Conservation (phyloP, 2,113 vertebrate genomes). For the Panthera leo region DNA sequence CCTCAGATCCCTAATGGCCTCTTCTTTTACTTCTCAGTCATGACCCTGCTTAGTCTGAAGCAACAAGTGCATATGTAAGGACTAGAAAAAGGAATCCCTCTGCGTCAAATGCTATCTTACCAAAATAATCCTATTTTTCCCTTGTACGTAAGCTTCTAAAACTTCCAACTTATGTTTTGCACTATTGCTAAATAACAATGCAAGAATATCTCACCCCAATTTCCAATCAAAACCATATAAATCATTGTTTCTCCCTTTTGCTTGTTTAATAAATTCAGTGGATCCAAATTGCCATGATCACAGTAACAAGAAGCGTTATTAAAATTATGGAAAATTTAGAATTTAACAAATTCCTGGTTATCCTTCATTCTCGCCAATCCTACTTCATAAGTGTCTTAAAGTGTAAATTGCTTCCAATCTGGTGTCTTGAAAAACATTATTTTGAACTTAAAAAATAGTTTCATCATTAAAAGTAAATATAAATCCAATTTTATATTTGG, state of each 20-base stretch:
- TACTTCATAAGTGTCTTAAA: neutral
- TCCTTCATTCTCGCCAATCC: neutral
- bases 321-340: constrained; percentile 12
- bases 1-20: neutral
- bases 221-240: neutral
- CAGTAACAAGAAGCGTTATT: neutral
- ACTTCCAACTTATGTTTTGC: neutral
- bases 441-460: constrained; percentile 17
- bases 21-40: neutral
- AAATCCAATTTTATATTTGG: neutral
- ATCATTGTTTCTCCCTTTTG: neutral
- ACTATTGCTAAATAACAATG: neutral
- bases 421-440: neutral
- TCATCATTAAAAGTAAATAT: constrained; percentile 13
- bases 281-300: neutral
- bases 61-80: neutral
- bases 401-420: neutral
- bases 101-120: neutral
- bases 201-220: neutral
- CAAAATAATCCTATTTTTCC: neutral
- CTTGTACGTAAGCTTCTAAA: neutral
- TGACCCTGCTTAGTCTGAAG: neutral
- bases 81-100: neutral
- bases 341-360: constrained; percentile 5
- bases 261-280: neutral